Conservation (phyloP, 2,888 invertebrate genomes). For the Xestobium rufovillosum region DNA sequence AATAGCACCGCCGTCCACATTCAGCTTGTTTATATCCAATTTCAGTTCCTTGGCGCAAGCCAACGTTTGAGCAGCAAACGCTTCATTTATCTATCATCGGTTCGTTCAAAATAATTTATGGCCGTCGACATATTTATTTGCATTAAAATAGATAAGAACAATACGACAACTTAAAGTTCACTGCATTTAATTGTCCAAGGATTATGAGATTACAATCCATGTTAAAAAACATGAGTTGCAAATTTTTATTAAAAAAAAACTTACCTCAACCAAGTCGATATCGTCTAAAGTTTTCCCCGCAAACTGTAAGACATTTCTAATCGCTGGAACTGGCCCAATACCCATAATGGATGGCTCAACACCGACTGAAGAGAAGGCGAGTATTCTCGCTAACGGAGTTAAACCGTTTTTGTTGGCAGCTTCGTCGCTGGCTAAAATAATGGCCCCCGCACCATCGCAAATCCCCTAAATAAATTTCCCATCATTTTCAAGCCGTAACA, state of each 20-base stretch:
- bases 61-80: conserved; percentile 91
- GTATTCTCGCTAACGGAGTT: conserved; percentile 83
- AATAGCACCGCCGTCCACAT: conserved; percentile 94
- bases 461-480: conserved; percentile 78
- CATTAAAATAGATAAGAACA: no score
- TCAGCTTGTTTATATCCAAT: conserved; percentile 79
- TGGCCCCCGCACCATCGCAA: conserved; percentile 93
- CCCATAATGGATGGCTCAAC: conserved; percentile 99
- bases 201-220: background rate
- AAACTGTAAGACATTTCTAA: conserved; percentile 72
- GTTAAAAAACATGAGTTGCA: no score
- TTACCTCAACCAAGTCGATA: conserved; percentile 87
- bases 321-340: conserved; percentile 92
- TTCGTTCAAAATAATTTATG: conserved; percentile 22
- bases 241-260: conserved; percentile 18
- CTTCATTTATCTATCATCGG: conserved; percentile 99
- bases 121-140: no score
- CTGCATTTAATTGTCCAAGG: no score
- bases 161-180: no score
- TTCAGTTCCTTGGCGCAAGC: conserved; percentile 86
- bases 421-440: conserved; percentile 86
- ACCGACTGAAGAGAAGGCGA: conserved; percentile 87
- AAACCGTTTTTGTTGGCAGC: conserved; percentile 73
- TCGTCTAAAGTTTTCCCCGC: conserved; percentile 75
- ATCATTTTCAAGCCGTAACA: background rate